These are phyloP conservation scores for Drosophila paranaensis DNA, from an alignment of 2,888 invertebrate species.

Conservation along the genomic window DNA sequence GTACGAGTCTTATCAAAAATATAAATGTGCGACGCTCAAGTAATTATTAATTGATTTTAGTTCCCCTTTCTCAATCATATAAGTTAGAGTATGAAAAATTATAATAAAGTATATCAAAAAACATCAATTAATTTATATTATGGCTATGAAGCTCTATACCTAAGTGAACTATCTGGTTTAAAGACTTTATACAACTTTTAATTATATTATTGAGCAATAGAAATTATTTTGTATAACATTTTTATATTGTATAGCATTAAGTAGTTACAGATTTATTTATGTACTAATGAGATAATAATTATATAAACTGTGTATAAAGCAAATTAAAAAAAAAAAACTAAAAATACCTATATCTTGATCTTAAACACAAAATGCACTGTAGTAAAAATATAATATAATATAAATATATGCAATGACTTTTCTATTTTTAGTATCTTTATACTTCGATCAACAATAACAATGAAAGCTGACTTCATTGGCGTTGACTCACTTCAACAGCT, in stretches of 20 bases:
- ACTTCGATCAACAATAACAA: neutral
- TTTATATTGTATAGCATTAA: no score
- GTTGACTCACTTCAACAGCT: neutral
- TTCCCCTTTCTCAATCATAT: neutral
- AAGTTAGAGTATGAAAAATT: neutral
- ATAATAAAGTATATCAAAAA: no score
- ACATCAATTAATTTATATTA: no score
- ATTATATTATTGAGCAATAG: no score
- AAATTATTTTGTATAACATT: no score
- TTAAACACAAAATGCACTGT: neutral
- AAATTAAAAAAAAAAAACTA: no score
- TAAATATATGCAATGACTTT: neutral
- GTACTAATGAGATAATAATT: no score
- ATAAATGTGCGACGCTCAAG: neutral
- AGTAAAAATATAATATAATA: neutral
- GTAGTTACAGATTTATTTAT: no score
- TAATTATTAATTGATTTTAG: neutral
- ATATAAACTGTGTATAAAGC: no score
- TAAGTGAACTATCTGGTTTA: no score
- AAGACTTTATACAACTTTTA: no score
- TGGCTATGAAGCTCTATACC: no score
- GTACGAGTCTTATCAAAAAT: neutral
- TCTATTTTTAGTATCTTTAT: neutral
- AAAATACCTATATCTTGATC: neutral
- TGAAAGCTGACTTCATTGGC: neutral